Percentiles rank a stretch among this genome's conserved stretches.
phyloP scores from a whole-genome alignment of 1,140 invertebrate genomes.

The Branchinecta lynchi region DNA sequence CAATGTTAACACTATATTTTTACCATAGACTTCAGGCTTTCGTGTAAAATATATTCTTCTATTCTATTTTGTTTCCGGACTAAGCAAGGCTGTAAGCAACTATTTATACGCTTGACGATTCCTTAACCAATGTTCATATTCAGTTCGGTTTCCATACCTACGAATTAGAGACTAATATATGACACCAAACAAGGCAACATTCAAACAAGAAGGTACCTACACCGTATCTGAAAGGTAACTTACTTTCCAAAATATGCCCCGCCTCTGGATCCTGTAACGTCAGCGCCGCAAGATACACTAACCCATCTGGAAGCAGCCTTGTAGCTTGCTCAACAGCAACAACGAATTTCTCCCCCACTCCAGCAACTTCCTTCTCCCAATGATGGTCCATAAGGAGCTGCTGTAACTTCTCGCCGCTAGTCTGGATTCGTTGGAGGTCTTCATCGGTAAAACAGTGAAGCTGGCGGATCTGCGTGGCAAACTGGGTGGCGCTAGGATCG shows the following conservation, averaged over 20 bases:
- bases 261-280: slow-evolving; percentile 29
- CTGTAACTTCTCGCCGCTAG: neutral
- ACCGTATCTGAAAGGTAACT: no score
- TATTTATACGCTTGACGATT: no score
- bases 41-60: no score
- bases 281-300: neutral
- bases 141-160: no score
- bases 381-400: neutral
- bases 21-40: no score
- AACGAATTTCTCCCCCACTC: slow-evolving; percentile 3
- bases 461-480: neutral
- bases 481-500: neutral
- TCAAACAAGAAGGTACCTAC: no score
- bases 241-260: slow-evolving; percentile 33
- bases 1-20: no score
- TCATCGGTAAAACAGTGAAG: neutral
- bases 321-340: neutral
- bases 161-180: no score
- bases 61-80: no score
- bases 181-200: no score
- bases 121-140: no score
- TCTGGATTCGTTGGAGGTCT: neutral
- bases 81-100: no score
- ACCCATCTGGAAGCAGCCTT: neutral
- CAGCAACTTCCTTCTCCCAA: neutral